Percentiles rank a stretch among this genome's conserved stretches.
Evolutionary conservation across 2,113 vertebrate genomes (phyloP).

Genomic region (Erpornis zantholeuca): DNA sequence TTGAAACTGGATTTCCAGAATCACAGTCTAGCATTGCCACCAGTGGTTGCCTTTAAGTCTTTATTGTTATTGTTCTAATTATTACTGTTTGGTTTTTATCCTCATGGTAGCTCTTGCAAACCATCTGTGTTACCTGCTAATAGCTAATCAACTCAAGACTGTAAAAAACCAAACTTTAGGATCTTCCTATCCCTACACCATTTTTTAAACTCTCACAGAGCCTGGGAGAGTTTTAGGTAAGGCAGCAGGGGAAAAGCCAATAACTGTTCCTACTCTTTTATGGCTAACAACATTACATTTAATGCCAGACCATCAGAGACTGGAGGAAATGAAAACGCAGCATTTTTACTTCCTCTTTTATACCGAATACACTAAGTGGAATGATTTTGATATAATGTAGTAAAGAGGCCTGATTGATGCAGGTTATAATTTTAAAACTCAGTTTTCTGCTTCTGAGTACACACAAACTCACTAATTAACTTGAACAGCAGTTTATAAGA

Average conservation of each 20-base stretch:
- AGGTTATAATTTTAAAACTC: conserved; percentile 56
- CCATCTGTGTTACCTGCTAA: background rate
- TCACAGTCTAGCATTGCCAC: background rate
- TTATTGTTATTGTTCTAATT: background rate
- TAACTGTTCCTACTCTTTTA: background rate
- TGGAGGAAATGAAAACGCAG: background rate
- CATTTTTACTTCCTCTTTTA: background rate
- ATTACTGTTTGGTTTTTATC: background rate
- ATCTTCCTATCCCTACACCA: background rate
- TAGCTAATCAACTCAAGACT: background rate
- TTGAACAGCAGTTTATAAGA: conserved; percentile 62
- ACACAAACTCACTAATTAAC: conserved; percentile 58
- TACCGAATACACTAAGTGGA: background rate
- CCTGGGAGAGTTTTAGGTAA: background rate
- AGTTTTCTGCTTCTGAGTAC: conserved; percentile 47
- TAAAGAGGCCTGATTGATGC: conserved; percentile 36
- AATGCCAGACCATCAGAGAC: background rate
- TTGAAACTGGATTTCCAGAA: background rate
- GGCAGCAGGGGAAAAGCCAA: background rate
- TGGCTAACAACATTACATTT: background rate
- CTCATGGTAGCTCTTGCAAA: background rate
- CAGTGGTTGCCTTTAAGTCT: background rate
- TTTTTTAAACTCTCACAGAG: background rate
- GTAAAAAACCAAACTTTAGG: background rate
- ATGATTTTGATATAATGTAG: conserved; percentile 17